These are phyloP conservation scores for Pseudomyrmex sp. DNA, from an alignment of 1,140 invertebrate species.

Conservation along the genomic window DNA sequence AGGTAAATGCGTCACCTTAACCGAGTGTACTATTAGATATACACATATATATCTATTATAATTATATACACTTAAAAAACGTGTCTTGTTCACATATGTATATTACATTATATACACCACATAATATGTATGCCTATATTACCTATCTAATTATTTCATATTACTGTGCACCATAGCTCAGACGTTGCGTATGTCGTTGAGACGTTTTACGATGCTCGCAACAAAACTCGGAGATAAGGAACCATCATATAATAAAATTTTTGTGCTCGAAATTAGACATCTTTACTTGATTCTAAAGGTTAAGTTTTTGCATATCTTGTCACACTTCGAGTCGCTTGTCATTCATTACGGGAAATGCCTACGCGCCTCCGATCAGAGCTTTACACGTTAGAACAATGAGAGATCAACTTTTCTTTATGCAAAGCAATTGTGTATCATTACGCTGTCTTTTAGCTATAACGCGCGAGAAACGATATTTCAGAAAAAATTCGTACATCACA, in stretches of 20 bases:
- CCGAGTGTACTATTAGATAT: constrained; percentile 85
- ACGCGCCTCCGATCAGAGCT: background rate
- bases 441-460: constrained; percentile 38
- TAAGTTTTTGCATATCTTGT: background rate
- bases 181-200: constrained; percentile 60
- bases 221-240: constrained; percentile 49
- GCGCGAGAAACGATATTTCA: constrained; percentile 27
- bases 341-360: background rate
- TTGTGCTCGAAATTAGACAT: constrained; percentile 85
- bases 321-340: background rate
- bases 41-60: constrained; percentile 75
- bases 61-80: constrained; percentile 68
- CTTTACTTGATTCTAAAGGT: constrained; percentile 16
- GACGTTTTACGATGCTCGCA: constrained; percentile 61
- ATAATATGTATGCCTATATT: constrained; percentile 39
- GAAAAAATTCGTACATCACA: constrained; percentile 19
- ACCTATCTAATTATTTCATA: constrained; percentile 52
- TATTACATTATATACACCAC: constrained; percentile 59
- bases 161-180: constrained; percentile 74
- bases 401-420: constrained; percentile 83
- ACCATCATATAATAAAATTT: constrained; percentile 65
- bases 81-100: constrained; percentile 77
- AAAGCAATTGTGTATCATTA: constrained; percentile 73
- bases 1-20: constrained; percentile 86
- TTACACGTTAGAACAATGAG: constrained; percentile 6